Conservation (phyloP, 2,113 vertebrate species). For the Apteryx mantelli region DNA sequence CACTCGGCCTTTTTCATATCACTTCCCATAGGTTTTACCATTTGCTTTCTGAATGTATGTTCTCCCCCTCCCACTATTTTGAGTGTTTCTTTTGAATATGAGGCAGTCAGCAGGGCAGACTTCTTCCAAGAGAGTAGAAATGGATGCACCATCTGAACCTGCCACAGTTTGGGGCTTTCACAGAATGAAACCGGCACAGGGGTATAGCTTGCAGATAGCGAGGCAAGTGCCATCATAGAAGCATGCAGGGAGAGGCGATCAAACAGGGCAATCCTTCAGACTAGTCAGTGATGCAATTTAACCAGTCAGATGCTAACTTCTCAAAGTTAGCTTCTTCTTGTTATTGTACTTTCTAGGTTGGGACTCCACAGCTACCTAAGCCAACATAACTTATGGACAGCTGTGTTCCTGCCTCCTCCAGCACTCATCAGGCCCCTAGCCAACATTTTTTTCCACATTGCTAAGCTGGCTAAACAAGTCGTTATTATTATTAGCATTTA, state of each 20-base stretch:
- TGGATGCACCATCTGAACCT: background rate
- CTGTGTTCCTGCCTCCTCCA: background rate
- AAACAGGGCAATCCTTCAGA: background rate
- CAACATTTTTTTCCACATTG: background rate
- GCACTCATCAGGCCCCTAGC: background rate
- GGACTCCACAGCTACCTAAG: background rate
- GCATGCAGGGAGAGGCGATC: background rate
- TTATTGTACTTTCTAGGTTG: background rate
- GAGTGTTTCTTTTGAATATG: background rate
- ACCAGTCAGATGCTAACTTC: background rate
- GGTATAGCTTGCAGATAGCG: background rate
- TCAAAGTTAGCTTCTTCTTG: background rate
- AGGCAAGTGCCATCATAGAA: background rate
- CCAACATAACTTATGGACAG: background rate
- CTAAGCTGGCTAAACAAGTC: background rate
- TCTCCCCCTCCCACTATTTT: background rate
- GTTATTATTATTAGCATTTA: background rate
- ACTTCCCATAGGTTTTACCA: background rate
- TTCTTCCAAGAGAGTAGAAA: background rate
- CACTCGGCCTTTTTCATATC: background rate
- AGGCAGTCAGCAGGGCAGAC: background rate
- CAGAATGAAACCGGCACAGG: background rate
- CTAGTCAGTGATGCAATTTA: background rate
- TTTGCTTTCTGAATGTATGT: background rate
- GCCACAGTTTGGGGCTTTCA: background rate